Conservation (phyloP, 2,888 invertebrate species). For the Meghimatium bilineatum region DNA sequence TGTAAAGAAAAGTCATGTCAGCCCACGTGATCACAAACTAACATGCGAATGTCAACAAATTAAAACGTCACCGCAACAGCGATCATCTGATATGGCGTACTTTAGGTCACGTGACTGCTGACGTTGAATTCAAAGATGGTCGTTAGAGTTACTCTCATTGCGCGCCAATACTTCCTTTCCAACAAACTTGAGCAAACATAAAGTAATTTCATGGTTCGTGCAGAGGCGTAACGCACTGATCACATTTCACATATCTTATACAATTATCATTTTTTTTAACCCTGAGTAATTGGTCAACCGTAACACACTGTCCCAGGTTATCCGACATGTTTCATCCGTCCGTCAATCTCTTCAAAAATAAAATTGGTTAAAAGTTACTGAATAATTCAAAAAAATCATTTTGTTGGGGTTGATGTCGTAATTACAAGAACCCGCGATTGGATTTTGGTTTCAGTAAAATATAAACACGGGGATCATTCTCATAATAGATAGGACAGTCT, state of each 20-base stretch:
- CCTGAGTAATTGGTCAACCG: not conserved
- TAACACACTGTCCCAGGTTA: not conserved
- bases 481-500: not conserved
- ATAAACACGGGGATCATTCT: not conserved
- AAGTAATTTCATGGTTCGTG: conserved; percentile 15
- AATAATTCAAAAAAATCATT: not conserved
- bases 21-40: not conserved
- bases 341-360: not conserved
- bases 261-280: not conserved
- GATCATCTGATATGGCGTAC: not conserved
- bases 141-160: not conserved
- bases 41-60: conserved; percentile 7
- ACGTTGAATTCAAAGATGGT: not conserved
- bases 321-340: not conserved
- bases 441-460: not conserved
- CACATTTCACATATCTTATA: not conserved
- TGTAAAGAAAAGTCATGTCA: not conserved
- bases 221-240: not conserved
- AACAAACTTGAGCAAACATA: not conserved
- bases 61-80: conserved; percentile 3
- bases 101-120: not conserved
- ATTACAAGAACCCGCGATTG: not conserved
- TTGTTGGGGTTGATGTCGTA: not conserved
- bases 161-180: not conserved
- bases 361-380: not conserved